These are phyloP conservation scores for Limnephilus auricula DNA, from an alignment of 2,888 invertebrate genomes.

Conservation along the genomic window DNA sequence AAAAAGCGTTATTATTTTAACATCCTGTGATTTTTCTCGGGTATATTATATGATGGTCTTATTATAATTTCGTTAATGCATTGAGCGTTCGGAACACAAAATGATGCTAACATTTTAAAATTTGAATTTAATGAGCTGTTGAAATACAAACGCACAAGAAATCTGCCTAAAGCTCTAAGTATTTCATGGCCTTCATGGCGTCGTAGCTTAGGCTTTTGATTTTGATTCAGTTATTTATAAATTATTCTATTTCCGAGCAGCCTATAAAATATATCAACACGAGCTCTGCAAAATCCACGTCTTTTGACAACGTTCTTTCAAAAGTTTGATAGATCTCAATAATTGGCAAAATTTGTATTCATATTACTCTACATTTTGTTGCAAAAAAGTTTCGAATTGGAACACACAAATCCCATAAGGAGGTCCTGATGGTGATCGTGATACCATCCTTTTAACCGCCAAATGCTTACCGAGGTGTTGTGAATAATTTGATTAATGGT, in stretches of 20 bases:
- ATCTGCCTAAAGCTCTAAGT: too few relatives aligned
- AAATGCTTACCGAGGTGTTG: not conserved
- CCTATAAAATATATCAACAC: not conserved
- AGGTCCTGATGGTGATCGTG: not conserved
- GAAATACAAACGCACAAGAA: not conserved
- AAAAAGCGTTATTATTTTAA: too few relatives aligned
- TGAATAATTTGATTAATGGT: slow-evolving; percentile 6
- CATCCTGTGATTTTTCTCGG: too few relatives aligned
- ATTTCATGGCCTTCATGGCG: not conserved
- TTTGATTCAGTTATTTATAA: not conserved
- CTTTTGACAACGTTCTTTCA: too few relatives aligned
- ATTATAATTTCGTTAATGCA: too few relatives aligned
- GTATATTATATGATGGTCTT: too few relatives aligned
- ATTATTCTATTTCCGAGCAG: not conserved
- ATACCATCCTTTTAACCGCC: not conserved
- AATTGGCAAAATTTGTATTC: not conserved
- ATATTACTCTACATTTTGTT: not conserved
- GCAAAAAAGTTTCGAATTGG: not conserved
- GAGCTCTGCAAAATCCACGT: not conserved
- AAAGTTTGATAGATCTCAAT: not conserved
- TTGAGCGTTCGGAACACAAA: not conserved
- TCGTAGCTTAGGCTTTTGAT: not conserved
- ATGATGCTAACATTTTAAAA: not conserved
- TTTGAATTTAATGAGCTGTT: not conserved
- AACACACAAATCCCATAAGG: not conserved